A percentile compares a stretch with the other conserved stretches of the same genome.
These are phyloP conservation scores for Portevinia maculata DNA, from an alignment of 2,888 invertebrate species.

Conservation along the genomic window DNA sequence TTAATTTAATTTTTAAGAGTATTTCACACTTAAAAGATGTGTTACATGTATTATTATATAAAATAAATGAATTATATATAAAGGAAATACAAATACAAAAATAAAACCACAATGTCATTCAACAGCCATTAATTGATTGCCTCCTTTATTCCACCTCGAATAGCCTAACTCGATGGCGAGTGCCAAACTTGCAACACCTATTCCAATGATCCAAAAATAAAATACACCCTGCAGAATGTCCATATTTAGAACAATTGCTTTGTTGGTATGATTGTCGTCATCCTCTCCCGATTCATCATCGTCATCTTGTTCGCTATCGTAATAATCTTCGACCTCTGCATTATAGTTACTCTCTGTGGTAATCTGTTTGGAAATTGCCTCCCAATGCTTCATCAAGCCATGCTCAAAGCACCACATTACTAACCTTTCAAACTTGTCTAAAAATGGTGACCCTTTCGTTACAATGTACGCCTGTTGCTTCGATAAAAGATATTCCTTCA, in stretches of 20 bases:
- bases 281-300: constrained; percentile 57
- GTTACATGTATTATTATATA: too few relatives aligned
- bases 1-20: too few relatives aligned
- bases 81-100: too few relatives aligned
- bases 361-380: constrained; percentile 61
- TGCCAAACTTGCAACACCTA: constrained; percentile 75
- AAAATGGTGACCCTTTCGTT: constrained; percentile 78
- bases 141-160: constrained; percentile 29
- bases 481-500: constrained; percentile 79
- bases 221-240: constrained; percentile 80
- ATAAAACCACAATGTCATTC: too few relatives aligned
- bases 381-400: constrained; percentile 80
- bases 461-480: constrained; percentile 78
- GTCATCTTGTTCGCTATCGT: constrained; percentile 64
- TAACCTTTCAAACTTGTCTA: constrained; percentile 77
- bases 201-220: constrained; percentile 79
- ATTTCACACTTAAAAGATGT: too few relatives aligned
- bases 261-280: constrained; percentile 67
- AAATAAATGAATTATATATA: too few relatives aligned
- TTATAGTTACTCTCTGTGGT: constrained; percentile 16
- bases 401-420: constrained; percentile 77
- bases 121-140: too few relatives aligned
- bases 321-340: constrained; percentile 67
- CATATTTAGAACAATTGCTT: constrained; percentile 77
- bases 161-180: constrained; percentile 67